A percentile compares a stretch with the other conserved stretches of the same genome.
Evolutionary conservation across 2,113 vertebrate genomes (phyloP).

Genomic region (Cottus gobio): DNA sequence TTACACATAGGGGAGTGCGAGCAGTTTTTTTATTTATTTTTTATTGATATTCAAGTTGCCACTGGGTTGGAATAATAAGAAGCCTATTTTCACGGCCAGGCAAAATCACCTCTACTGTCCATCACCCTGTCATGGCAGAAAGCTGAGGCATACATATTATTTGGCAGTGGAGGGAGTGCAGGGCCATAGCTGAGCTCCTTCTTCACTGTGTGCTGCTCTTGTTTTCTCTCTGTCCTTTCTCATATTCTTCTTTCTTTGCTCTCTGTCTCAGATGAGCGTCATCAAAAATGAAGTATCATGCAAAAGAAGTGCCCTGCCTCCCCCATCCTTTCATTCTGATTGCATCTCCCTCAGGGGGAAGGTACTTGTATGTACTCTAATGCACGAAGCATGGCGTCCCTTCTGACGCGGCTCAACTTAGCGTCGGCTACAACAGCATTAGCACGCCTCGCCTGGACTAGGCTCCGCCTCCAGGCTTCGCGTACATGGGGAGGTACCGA

Average conservation of each 20-base stretch:
- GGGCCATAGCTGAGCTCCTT: constrained; percentile 34
- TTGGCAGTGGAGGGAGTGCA: constrained; percentile 31
- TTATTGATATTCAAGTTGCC: constrained; percentile 80
- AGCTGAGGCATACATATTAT: constrained; percentile 69
- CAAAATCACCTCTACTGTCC: constrained; percentile 76
- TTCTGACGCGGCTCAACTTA: constrained; percentile 17
- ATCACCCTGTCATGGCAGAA: constrained; percentile 71
- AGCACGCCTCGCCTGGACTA: constrained; percentile 4
- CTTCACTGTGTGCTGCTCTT: constrained; percentile 1
- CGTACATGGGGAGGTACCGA: constrained; percentile 16
- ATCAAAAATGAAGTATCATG: not conserved
- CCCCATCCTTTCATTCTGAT: not conserved
- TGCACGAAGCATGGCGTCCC: not conserved
- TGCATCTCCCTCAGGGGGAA: not conserved
- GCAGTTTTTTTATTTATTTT: constrained; percentile 42
- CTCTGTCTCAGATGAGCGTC: not conserved
- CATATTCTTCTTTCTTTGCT: not conserved
- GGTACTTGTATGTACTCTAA: not conserved
- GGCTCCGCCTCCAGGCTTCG: constrained; percentile 51
- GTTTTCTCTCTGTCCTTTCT: not conserved
- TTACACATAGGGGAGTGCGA: constrained; percentile 69
- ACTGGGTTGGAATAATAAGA: constrained; percentile 76
- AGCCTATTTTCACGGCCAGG: constrained; percentile 69
- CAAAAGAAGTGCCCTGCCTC: not conserved
- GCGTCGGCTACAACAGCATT: not conserved